Base-by-base conservation (phyloP, 1,140 invertebrate genomes). In the Chelonus insularis region DNA sequence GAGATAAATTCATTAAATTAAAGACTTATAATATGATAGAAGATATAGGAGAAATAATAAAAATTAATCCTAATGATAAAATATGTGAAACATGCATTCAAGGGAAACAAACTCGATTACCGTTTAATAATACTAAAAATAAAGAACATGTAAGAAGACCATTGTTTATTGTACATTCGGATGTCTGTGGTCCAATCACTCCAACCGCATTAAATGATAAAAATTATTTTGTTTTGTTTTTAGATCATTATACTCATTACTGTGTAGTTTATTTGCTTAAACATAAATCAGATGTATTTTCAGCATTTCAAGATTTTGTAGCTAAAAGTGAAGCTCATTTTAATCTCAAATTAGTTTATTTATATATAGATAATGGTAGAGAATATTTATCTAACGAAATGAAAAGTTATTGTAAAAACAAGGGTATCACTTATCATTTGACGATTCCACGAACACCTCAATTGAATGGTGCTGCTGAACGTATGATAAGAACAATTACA, bases 381-480 rank as follows among this genome's bases (percentile, higher is more conserved):
- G n/a, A n/a, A n/a, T n/a, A n/a, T n/a, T 56, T 56, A 43, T 56
- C 54, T 14, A 56, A 41, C 20, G 37, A 56, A 20, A 56, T 56
- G 52, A 56, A 21, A 43, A 11, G 43, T 12, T 56, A 21, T 43
- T 56, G 37, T 23, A 7, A 23, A 1, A 20, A 56, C 6, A 57
- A 60, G 29, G 41, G 60, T 64, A 45, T 61, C 1, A 54, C 14
- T 45, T 54, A 55, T 20, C 59, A 61, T 18, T 32, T 45, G 6
- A 61, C 59, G 1, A 32, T 45, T 4, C 50, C 59, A 9, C 14
- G 36, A 12, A 52, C 47, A 20, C 58, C 58, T 25, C 18, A 21
- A 43, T 43, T 43, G 43, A 60, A 60, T 43, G 50, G 48, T 43
- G 8, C 54, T 4, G 21, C 58, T 9, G 83, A 85, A 59, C 64